A percentile compares a stretch with the other conserved stretches of the same genome.
Evolutionary conservation across 2,797 vertebrate species (phyloP).

Genomic region (Siniperca undulata): DNA sequence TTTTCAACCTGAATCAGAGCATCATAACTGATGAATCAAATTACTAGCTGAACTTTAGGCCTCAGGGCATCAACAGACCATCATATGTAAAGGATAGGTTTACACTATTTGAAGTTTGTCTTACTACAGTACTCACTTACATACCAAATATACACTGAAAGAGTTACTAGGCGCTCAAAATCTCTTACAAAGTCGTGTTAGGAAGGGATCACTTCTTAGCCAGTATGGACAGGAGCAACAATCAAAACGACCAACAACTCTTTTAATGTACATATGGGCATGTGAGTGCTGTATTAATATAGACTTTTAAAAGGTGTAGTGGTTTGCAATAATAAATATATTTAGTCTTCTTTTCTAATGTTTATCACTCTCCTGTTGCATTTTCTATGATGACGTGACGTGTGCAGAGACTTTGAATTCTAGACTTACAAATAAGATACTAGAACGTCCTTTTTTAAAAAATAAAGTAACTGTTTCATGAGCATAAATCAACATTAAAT

Average conservation of each 20-base stretch:
- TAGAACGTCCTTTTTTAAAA: not conserved
- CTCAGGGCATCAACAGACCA: too few relatives aligned
- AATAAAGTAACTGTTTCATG: not conserved
- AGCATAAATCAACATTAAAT: not conserved
- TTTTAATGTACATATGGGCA: not conserved
- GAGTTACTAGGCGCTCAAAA: not conserved
- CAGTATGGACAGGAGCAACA: not conserved
- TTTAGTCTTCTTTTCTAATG: not conserved
- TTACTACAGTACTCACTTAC: too few relatives aligned
- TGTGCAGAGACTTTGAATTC: not conserved
- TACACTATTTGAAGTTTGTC: not conserved
- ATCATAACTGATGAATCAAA: not conserved
- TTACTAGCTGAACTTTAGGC: too few relatives aligned
- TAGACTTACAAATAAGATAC: not conserved
- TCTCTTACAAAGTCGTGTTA: not conserved
- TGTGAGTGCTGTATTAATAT: not conserved
- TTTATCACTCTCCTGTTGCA: not conserved
- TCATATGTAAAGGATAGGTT: too few relatives aligned
- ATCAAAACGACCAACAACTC: not conserved
- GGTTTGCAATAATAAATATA: not conserved
- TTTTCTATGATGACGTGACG: not conserved
- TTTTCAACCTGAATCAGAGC: not conserved
- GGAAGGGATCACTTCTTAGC: not conserved
- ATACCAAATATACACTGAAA: not conserved
- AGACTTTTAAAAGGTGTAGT: not conserved